Percentiles rank a stretch among this genome's conserved stretches.
Conservation (phyloP, 2,113 vertebrate genomes). For the Ibidorhyncha struthersii region DNA sequence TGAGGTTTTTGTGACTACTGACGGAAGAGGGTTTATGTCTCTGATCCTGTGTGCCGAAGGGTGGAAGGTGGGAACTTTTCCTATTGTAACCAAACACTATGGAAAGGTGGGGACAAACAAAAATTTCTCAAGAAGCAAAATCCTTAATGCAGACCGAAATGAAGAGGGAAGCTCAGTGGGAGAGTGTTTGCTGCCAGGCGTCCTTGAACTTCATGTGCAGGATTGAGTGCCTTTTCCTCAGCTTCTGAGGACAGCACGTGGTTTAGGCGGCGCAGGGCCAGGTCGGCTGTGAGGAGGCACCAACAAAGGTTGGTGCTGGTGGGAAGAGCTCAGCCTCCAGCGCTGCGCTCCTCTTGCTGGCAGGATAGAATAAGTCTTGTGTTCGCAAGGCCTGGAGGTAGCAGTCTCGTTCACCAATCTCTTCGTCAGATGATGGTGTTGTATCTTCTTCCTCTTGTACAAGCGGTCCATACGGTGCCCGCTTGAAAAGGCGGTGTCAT, state of each 20-base stretch:
- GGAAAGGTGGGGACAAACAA: not conserved
- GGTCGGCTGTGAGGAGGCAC: not conserved
- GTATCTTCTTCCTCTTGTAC: not conserved
- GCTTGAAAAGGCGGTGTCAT: accelerated
- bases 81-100: too few relatives aligned
- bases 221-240: not conserved
- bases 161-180: not conserved
- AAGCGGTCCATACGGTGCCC: accelerated
- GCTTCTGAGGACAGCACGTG: not conserved
- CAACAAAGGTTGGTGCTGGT: accelerated
- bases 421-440: not conserved
- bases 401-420: accelerated
- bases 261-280: not conserved
- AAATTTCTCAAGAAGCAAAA: not conserved
- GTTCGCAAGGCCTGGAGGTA: not conserved
- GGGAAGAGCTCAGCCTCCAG: not conserved
- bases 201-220: not conserved
- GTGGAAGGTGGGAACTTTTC: not conserved
- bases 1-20: not conserved
- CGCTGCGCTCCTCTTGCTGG: not conserved
- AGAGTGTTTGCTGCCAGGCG: not conserved
- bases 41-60: not conserved
- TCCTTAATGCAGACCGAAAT: not conserved
- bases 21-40: not conserved
- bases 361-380: not conserved